Evolutionary conservation across 2,888 invertebrate genomes (phyloP), one percentile per base, ranked within the genome.

Genomic region (Drosophila mimica): DNA sequence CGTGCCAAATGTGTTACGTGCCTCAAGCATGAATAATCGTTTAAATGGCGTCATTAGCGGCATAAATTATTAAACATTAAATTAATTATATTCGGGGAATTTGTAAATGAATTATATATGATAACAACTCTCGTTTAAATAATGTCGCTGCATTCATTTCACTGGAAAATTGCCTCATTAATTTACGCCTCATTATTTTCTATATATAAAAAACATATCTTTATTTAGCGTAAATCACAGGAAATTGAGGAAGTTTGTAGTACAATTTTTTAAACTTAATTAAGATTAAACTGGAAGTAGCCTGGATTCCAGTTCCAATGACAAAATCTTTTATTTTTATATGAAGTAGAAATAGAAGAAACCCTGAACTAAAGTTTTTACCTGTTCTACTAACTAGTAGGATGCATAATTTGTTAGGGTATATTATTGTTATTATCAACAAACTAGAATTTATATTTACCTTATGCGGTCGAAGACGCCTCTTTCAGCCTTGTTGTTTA

Each of bases 21-120:
- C 49, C 31, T 36, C 15, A 5, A 54, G 52, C 51, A 69, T 76
- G 69, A 69, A 43, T 64, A 64, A 77, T 65, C 43, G 66, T 65
- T n/a, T 48, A n/a, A 46, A 57, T 57, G 11, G 56, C 67, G 34
- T 53, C 40, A 40, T 33, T 34, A 36, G 4, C 2, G 15, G 15
- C 46, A 25, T 25, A 46, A 15, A 17, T 13, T 34, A 60, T 46
- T 46, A 54, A 31, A 43, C 28, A 38, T 38, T n/a, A 28, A n/a
- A 28, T 43, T 60, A 15, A 30, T 30, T 36, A 59, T 57, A 34
- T 61, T 43, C 17, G n/a, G 13, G 48, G 17, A 17, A 57, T 51
- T 28, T 49, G 1, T 46, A 43, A 40, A 25, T 7, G 5, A 34
- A 48, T 61, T 7, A 69, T 56, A 48, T 48, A 59, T 51, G 28